Percentiles rank a stretch among this genome's conserved stretches.
phyloP scores from a whole-genome alignment of 2,888 invertebrate species.

The Venusia cambrica region DNA sequence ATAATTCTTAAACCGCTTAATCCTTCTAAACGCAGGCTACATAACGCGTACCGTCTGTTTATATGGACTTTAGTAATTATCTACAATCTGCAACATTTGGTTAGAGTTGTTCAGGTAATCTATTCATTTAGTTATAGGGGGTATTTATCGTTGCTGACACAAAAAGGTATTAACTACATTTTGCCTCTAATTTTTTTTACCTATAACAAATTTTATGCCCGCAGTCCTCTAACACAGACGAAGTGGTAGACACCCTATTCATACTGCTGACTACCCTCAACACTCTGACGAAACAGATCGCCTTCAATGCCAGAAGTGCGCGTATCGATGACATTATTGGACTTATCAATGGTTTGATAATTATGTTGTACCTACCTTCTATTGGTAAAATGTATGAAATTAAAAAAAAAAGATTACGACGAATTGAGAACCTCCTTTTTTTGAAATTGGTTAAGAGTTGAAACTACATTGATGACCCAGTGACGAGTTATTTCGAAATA shows the following conservation, averaged over 20 bases:
- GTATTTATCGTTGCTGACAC: no score
- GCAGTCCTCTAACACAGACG: constrained; percentile 54
- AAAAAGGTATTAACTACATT: no score
- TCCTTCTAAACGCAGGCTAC: constrained; percentile 34
- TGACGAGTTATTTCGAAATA: no score
- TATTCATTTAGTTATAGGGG: background rate
- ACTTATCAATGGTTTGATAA: constrained; percentile 52
- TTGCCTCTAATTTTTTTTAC: no score
- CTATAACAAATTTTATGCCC: constrained; percentile 1
- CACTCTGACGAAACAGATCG: constrained; percentile 53
- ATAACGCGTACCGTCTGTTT: constrained; percentile 41
- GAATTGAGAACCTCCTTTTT: no score
- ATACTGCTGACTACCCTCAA: constrained; percentile 61
- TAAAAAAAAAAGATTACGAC: no score
- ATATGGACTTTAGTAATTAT: constrained; percentile 43
- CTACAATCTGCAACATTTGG: constrained; percentile 61
- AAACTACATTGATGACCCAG: no score
- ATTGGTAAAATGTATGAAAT: no score
- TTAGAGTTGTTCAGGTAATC: constrained; percentile 54
- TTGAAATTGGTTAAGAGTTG: no score
- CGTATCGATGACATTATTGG: constrained; percentile 52
- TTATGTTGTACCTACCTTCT: no score
- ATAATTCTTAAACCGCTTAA: constrained; percentile 41
- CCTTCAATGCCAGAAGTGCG: constrained; percentile 48
- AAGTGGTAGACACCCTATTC: constrained; percentile 57